Percentiles rank a stretch among this genome's conserved stretches.
Evolutionary conservation across 1,140 invertebrate species (phyloP).

Genomic region (Tachypleus tridentatus): DNA sequence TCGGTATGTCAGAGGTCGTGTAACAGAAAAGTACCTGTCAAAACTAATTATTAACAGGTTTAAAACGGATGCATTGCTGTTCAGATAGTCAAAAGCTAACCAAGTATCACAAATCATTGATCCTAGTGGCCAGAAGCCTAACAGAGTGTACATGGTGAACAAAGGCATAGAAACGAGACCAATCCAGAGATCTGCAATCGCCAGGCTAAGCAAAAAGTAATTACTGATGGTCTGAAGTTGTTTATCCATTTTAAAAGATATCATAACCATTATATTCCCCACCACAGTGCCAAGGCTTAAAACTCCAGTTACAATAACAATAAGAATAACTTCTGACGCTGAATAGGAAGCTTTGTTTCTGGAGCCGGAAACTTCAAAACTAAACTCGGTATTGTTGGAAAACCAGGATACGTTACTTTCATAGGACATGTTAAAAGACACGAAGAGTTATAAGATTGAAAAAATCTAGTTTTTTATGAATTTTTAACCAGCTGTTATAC

Average conservation of each 20-base stretch:
- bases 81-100: conserved; percentile 37
- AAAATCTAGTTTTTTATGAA: no score
- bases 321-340: conserved; percentile 17
- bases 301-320: conserved; percentile 19
- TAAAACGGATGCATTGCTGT: conserved; percentile 37
- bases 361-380: no score
- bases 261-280: conserved; percentile 44
- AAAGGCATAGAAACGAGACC: conserved; percentile 30
- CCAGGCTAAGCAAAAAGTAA: conserved; percentile 40
- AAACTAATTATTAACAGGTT: conserved; percentile 39
- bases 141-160: conserved; percentile 26
- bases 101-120: conserved; percentile 35
- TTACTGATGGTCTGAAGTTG: conserved; percentile 45
- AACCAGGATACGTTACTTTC: no score
- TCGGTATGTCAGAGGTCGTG: conserved; percentile 43
- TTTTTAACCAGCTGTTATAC: no score
- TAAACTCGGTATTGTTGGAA: no score
- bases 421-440: no score
- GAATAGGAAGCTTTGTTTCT: conserved; percentile 11
- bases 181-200: conserved; percentile 37
- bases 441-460: no score
- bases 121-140: conserved; percentile 32
- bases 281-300: conserved; percentile 30
- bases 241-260: conserved; percentile 42
- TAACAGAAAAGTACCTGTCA: conserved; percentile 43